These are phyloP conservation scores for Hippasteria phrygiana DNA, from an alignment of 53 echinoderm and acorn worm species.

Conservation along the genomic window DNA sequence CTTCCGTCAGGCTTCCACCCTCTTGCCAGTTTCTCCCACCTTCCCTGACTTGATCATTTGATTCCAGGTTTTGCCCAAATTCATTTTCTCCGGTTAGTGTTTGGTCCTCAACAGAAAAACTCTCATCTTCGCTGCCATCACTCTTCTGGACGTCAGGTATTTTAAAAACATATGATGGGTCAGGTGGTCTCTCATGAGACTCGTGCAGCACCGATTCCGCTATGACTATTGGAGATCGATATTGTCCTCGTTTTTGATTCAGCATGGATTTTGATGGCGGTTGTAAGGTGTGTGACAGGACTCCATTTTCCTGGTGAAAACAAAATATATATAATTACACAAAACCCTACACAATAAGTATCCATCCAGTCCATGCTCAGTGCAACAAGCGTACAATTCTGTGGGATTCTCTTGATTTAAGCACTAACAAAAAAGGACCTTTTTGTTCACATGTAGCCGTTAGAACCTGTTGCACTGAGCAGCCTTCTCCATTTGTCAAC, in stretches of 20 bases:
- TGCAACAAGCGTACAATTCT: no score
- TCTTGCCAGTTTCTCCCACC: not conserved
- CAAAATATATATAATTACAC: not conserved
- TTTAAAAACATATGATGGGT: slow-evolving; percentile 40
- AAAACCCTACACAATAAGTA: no score
- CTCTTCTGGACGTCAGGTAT: not conserved
- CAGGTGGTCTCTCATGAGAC: slow-evolving; percentile 65
- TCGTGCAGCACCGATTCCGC: not conserved
- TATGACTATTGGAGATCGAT: slow-evolving; percentile 1
- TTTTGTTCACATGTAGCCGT: no score
- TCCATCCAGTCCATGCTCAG: no score
- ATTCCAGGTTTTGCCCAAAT: not conserved
- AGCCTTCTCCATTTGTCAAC: no score
- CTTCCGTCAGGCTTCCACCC: slow-evolving; percentile 52
- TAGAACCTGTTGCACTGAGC: no score
- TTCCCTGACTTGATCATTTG: not conserved
- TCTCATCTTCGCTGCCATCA: slow-evolving; percentile 20
- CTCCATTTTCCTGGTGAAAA: not conserved
- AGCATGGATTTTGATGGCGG: slow-evolving; percentile 30
- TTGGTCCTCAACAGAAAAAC: slow-evolving; percentile 11
- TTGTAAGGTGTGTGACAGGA: not conserved
- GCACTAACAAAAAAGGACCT: no score
- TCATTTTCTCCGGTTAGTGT: slow-evolving; percentile 24
- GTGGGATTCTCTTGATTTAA: no score
- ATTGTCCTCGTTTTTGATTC: slow-evolving; percentile 40